Percentiles rank a stretch among this genome's conserved stretches.
Conservation (phyloP, 2,797 vertebrate species). For the Enteromius argenteus region DNA sequence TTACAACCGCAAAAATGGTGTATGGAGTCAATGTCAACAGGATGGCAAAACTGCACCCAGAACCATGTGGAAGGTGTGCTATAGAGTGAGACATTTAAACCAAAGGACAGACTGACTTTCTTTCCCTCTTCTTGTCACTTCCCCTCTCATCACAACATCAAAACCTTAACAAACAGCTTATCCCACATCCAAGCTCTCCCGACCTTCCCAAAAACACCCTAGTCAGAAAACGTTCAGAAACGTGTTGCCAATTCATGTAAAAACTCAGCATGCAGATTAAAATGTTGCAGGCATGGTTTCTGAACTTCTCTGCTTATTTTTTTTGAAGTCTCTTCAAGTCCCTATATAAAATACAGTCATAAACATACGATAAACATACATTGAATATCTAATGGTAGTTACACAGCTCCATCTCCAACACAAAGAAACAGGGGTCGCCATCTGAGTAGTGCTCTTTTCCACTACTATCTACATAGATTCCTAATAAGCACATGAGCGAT, state of each 20-base stretch:
- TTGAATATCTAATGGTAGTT: conserved; percentile 56
- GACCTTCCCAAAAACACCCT: conserved; percentile 28
- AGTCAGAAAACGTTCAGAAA: conserved; percentile 59
- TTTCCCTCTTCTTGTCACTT: background rate
- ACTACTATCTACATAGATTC: conserved; percentile 55
- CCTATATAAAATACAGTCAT: conserved; percentile 60
- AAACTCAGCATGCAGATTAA: conserved; percentile 74
- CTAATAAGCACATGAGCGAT: conserved; percentile 53
- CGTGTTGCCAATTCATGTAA: conserved; percentile 53
- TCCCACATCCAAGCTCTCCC: background rate
- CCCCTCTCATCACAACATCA: conserved; percentile 15
- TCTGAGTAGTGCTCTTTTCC: conserved; percentile 47
- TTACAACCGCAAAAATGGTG: conserved; percentile 81
- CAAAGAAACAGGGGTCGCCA: conserved; percentile 50
- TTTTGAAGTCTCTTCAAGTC: conserved; percentile 49
- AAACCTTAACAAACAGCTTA: conserved; percentile 33
- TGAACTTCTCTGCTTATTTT: conserved; percentile 48
- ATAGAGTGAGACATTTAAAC: conserved; percentile 45
- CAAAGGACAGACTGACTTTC: conserved; percentile 42
- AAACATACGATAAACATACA: conserved; percentile 63
- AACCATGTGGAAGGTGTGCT: conserved; percentile 40
- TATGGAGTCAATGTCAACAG: conserved; percentile 73
- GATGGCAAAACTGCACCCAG: conserved; percentile 70
- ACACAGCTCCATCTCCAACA: conserved; percentile 58
- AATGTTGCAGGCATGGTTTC: conserved; percentile 62